Base-by-base conservation (phyloP, 2,888 invertebrate genomes). In the Eilema sororculum region DNA sequence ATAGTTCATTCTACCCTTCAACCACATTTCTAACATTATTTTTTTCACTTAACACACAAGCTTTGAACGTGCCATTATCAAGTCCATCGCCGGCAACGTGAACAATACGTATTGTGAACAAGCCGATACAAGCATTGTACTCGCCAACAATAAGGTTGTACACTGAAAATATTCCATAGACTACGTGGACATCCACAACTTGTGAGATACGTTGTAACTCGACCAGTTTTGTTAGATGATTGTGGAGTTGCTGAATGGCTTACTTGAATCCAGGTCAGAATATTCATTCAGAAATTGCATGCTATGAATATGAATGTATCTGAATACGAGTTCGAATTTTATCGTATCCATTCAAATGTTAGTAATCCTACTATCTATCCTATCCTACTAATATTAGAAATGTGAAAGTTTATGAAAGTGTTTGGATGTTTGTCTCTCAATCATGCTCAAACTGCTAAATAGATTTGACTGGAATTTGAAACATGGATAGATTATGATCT, bases 61-160 rank as follows among this genome's bases (percentile, higher is more conserved):
- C 72, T 72, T 69, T 82, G 80, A 80, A 77, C 65, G 62, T 57
- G 25, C 65, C 66, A 69, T 71, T 80, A 80, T 82, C 83, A 75
- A 69, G 67, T 78, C 73, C 72, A 68, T 71, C 69, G 69, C 68
- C 61, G 58, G 75, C 80, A 80, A 74, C 66, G 68, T 74, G 83
- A 82, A 81, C 81, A 81, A 81, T 78, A 63, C 72, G 73, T 71
- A 82, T 81, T 81, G 81, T 81, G 72, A 71, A 28, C 52, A 67
- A 61, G 33, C 74, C 76, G 78, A 81, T 81, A 82, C 83, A 24
- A 74, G 72, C 33, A 81, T 81, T 81, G 81, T 81, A 80, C 60
- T 73, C 33, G 24, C 33, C 59, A 76, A 81, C 81, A 81, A 82
- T 81, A 80, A 80, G 81, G 78, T 81, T 82, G 67, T 73, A 78